phyloP scores from a whole-genome alignment of 2,113 vertebrate species.

The Gallinago media region DNA sequence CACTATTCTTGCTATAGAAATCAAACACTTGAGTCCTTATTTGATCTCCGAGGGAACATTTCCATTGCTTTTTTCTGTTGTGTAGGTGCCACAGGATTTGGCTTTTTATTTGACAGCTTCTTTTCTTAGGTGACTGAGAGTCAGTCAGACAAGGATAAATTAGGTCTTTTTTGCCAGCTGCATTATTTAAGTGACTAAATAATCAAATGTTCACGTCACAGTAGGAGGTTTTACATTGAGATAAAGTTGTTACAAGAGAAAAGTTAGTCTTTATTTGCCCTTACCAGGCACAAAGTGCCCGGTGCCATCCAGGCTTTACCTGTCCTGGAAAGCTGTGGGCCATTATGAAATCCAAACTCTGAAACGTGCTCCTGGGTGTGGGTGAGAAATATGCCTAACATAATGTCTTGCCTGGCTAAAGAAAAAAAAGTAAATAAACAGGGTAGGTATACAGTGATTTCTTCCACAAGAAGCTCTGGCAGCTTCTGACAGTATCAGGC shows the following conservation, averaged over 20 bases:
- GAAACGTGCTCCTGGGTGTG: not conserved
- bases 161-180: not conserved
- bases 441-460: not conserved
- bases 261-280: not conserved
- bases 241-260: not conserved
- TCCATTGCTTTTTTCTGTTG: conserved; percentile 9
- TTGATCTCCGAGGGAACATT: conserved; percentile 38
- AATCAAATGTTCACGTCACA: not conserved
- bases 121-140: not conserved
- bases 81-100: conserved; percentile 31
- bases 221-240: not conserved
- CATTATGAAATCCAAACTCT: not conserved
- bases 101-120: conserved; percentile 9
- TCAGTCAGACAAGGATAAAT: not conserved
- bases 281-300: not conserved
- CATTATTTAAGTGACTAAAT: not conserved
- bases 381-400: not conserved
- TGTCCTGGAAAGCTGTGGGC: not conserved
- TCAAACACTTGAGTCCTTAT: conserved; percentile 27
- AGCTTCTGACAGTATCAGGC: not conserved
- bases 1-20: not conserved
- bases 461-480: not conserved
- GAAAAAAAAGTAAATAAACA: not conserved
- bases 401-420: not conserved
- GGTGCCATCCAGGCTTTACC: not conserved